Conservation (phyloP, 2,113 vertebrate species). For the Globicephala melas region DNA sequence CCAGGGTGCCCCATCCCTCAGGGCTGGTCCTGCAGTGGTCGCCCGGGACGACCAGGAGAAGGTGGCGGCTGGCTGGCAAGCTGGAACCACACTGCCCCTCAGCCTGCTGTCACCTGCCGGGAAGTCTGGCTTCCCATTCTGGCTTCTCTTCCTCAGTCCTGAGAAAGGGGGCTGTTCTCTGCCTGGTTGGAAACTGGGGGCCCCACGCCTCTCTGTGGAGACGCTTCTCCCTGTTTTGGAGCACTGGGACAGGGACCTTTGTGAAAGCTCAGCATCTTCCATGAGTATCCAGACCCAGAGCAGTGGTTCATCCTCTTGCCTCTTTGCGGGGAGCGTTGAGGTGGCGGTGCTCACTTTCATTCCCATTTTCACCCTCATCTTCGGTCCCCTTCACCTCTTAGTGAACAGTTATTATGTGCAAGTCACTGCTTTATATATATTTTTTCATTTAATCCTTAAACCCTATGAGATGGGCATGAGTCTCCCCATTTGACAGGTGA, state of each 20-base stretch:
- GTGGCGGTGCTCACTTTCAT: not conserved
- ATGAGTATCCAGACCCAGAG: not conserved
- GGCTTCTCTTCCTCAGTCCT: not conserved
- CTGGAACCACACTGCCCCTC: not conserved
- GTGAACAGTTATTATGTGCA: not conserved
- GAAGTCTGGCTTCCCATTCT: not conserved
- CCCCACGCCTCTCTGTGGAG: not conserved
- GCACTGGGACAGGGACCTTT: not conserved
- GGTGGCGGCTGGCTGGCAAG: not conserved
- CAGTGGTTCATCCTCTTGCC: not conserved
- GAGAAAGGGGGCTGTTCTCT: not conserved
- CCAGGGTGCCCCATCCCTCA: not conserved
- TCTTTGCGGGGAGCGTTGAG: too few relatives aligned
- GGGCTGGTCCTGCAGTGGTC: not conserved
- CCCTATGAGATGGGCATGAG: not conserved
- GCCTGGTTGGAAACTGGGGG: not conserved
- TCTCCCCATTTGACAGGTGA: not conserved
- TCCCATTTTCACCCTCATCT: not conserved
- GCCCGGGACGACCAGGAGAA: not conserved
- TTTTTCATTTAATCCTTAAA: slow-evolving; percentile 10
- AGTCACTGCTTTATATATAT: not conserved
- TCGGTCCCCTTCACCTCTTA: not conserved
- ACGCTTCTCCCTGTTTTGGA: not conserved
- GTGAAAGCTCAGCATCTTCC: not conserved
- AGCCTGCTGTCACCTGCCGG: not conserved